A percentile compares a stretch with the other conserved stretches of the same genome.
Evolutionary conservation across 1,140 invertebrate species (phyloP).

Genomic region (Drosophila repleta): DNA sequence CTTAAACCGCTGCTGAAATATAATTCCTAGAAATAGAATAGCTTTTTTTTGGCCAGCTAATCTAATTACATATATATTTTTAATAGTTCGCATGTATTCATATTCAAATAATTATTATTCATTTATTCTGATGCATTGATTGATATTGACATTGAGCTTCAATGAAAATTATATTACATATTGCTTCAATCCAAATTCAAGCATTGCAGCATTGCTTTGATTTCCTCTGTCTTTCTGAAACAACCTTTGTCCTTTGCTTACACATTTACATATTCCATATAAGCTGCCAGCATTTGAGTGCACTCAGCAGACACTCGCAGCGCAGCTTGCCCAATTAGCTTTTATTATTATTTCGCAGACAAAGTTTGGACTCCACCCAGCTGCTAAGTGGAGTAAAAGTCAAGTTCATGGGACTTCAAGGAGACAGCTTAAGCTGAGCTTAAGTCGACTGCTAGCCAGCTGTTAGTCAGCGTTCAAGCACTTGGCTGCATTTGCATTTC

Average conservation of each 20-base stretch:
- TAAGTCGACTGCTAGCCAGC: conserved; percentile 5
- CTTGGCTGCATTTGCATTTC: conserved; percentile 60
- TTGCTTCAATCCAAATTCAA: no score
- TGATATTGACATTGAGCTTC: no score
- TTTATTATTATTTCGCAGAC: conserved; percentile 11
- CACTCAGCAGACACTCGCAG: background rate
- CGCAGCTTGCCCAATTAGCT: conserved; percentile 8
- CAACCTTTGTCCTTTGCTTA: background rate
- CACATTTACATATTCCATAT: background rate
- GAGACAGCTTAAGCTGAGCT: background rate
- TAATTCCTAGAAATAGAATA: no score
- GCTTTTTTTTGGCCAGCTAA: no score
- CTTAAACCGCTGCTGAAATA: no score
- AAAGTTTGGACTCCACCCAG: background rate
- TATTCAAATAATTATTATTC: no score
- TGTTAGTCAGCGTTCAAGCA: conserved; percentile 19
- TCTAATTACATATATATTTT: no score
- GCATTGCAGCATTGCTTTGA: no score
- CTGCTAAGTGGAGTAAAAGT: background rate
- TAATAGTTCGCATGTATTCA: no score
- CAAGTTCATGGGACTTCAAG: background rate
- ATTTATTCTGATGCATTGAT: no score
- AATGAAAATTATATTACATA: no score
- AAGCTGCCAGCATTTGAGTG: background rate
- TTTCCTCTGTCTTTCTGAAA: background rate